These are phyloP conservation scores for Linnaemya vulpina DNA, from an alignment of 2,888 invertebrate genomes.

Conservation along the genomic window DNA sequence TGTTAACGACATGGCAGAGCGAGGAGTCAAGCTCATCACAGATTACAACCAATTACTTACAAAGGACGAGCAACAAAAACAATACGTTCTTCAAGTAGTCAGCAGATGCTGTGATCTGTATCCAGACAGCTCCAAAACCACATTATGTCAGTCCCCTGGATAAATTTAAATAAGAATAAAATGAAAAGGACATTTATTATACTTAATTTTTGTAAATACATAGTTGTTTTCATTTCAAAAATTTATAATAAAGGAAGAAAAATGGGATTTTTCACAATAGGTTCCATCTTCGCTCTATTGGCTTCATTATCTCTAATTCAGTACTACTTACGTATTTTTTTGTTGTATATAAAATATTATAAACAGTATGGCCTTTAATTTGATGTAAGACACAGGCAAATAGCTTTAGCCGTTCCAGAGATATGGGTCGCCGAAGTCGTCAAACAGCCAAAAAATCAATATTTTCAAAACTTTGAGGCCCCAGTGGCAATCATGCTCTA, in stretches of 20 bases:
- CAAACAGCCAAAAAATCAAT: no score
- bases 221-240: no score
- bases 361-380: constrained; percentile 37
- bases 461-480: no score
- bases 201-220: background rate
- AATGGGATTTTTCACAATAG: constrained; percentile 23
- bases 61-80: constrained; percentile 59
- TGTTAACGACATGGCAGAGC: constrained; percentile 36
- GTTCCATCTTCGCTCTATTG: constrained; percentile 22
- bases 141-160: background rate
- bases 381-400: constrained; percentile 35
- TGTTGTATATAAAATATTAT: constrained; percentile 28
- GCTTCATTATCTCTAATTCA: constrained; percentile 34
- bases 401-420: no score
- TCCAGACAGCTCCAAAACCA: constrained; percentile 52
- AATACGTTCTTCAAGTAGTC: constrained; percentile 60
- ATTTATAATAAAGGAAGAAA: constrained; percentile 31
- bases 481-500: no score
- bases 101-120: constrained; percentile 57
- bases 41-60: constrained; percentile 50
- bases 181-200: constrained; percentile 11
- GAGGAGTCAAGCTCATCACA: constrained; percentile 60
- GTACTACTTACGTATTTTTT: constrained; percentile 45
- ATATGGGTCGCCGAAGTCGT: no score
- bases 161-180: constrained; percentile 10